Conservation (phyloP, 2,888 invertebrate genomes). For the Morinoia aosen region DNA sequence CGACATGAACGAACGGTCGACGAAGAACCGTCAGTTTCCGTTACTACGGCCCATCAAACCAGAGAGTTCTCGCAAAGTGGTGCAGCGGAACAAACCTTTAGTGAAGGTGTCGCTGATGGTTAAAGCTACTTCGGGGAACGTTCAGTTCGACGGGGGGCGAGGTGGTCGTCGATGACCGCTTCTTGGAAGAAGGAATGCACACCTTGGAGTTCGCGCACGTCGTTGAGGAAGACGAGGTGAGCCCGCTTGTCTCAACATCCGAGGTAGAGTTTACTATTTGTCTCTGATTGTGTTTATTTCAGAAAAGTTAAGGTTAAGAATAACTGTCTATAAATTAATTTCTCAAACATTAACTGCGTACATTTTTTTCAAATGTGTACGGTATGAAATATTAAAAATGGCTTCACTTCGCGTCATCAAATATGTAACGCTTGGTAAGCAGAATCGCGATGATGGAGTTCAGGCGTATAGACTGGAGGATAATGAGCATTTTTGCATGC, state of each 20-base stretch:
- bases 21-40: neutral
- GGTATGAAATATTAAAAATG: no score
- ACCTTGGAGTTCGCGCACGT: constrained; percentile 19
- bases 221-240: constrained; percentile 9
- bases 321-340: no score
- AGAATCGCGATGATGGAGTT: no score
- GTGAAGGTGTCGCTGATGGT: constrained; percentile 38
- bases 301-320: no score
- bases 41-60: neutral
- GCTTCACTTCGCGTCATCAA: no score
- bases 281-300: no score
- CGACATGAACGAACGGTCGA: neutral
- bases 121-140: neutral
- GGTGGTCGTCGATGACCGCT: neutral
- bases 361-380: no score
- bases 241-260: neutral
- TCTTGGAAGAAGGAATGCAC: neutral
- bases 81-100: constrained; percentile 7
- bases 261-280: no score
- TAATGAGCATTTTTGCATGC: no score
- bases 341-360: no score
- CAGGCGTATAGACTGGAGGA: no score
- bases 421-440: no score
- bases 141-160: constrained; percentile 26
- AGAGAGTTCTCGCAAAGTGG: neutral